A percentile compares a stretch with the other conserved stretches of the same genome.
Evolutionary conservation across 2,888 invertebrate genomes (phyloP).

Genomic region (Dexiosoma caninum): DNA sequence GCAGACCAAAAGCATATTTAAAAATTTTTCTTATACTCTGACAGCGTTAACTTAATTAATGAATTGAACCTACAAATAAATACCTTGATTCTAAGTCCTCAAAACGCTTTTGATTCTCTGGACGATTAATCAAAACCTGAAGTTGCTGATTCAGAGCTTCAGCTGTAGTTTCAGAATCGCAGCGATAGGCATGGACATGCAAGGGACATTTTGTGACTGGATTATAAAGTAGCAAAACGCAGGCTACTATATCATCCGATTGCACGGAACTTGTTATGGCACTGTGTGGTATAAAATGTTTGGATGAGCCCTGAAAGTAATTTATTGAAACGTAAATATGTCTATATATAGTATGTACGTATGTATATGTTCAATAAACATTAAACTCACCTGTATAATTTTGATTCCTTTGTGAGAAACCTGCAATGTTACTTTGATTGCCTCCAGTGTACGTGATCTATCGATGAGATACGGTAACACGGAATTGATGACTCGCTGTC

Average conservation of each 20-base stretch:
- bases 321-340: neutral
- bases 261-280: slow-evolving; percentile 94
- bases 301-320: slow-evolving; percentile 81
- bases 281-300: slow-evolving; percentile 95
- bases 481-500: slow-evolving; percentile 90
- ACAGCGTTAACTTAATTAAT: no score
- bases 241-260: slow-evolving; percentile 94
- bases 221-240: slow-evolving; percentile 94
- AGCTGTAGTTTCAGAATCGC: slow-evolving; percentile 96
- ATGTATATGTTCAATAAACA: neutral
- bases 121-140: slow-evolving; percentile 87
- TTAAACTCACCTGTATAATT: slow-evolving; percentile 86
- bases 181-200: slow-evolving; percentile 96
- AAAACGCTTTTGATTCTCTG: slow-evolving; percentile 92
- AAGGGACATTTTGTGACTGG: slow-evolving; percentile 96
- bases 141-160: slow-evolving; percentile 90
- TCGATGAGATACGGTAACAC: slow-evolving; percentile 90
- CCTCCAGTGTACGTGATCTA: slow-evolving; percentile 90
- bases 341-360: no score
- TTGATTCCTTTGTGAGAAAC: slow-evolving; percentile 95
- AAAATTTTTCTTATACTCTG: no score
- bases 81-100: slow-evolving; percentile 85
- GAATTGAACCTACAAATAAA: no score
- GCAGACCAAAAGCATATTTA: no score
- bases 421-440: slow-evolving; percentile 94